Base-by-base conservation (phyloP, 2,888 invertebrate species). In the Stratiomys singularior region DNA sequence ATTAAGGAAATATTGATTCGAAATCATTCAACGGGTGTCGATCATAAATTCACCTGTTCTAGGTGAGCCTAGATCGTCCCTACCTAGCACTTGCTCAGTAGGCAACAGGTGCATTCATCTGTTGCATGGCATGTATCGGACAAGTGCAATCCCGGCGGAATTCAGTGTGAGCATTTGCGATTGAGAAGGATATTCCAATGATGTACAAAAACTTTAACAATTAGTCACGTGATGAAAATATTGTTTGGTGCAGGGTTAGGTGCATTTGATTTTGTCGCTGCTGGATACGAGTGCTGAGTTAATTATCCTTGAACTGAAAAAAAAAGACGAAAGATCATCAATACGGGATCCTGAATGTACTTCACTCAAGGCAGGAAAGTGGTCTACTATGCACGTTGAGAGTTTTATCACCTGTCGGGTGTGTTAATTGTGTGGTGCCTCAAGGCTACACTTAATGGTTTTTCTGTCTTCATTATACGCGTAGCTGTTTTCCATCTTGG, bases 381-480 rank as follows among this genome's bases (percentile, higher is more conserved):
- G 28, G 30, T 7, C 30, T 30, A n/a, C 21, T 21, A 28, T n/a
- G n/a, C n/a, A n/a, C 30, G 64, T 30, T 64, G 64, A 27, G 64
- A 64, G 64, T 28, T 64, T 64, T 64, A 64, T 64, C 64, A 64
- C 64, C 64, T 64, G 64, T 64, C 64, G 64, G 28, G 64, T 64
- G 64, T 64, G 64, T 64, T 64, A 64, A 64, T 64, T 64, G 64
- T 64, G n/a, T 23, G n/a, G 28, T 64, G 30, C 64, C 30, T 64
- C 64, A 64, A 25, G 64, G 64, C 23, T 64, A 28, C 9, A 11
- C 7, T 64, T 64, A 64, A 64, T 64, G 28, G 64, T 13, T 15
- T 64, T 30, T 64, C 15, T n/a, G 13, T 27, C 28, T 27, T 64
- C 28, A 64, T 11, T 11, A 13, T 28, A 13, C 15, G 11, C 64